A percentile compares a stretch with the other conserved stretches of the same genome.
Evolutionary conservation across 2,113 vertebrate genomes (phyloP).

Genomic region (Vidua macroura): DNA sequence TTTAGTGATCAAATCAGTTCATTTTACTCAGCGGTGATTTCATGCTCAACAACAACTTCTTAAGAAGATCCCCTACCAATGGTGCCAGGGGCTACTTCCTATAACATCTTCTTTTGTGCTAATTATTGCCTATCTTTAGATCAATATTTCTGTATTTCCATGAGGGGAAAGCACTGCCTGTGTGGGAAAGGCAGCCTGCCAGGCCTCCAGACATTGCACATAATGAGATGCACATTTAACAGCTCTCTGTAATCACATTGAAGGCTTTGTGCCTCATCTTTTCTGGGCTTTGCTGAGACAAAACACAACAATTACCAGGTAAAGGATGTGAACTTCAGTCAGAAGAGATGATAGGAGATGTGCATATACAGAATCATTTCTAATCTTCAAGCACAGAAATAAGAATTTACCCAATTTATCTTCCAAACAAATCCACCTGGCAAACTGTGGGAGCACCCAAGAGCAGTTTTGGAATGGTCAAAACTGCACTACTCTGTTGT

Average conservation of each 20-base stretch:
- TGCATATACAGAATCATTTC: not conserved
- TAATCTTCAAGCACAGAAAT: not conserved
- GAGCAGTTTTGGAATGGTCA: not conserved
- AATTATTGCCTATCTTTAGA: not conserved
- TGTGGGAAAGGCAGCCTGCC: not conserved
- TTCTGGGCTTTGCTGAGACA: not conserved
- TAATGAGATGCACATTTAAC: not conserved
- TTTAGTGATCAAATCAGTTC: not conserved
- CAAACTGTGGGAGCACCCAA: not conserved
- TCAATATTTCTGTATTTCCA: not conserved
- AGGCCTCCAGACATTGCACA: not conserved
- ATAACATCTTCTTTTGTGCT: not conserved
- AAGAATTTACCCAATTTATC: not conserved
- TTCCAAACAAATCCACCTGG: not conserved
- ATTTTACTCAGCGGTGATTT: not conserved
- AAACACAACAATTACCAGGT: not conserved
- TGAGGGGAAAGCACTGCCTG: not conserved
- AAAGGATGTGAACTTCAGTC: not conserved
- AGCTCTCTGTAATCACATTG: not conserved
- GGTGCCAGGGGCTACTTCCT: not conserved
- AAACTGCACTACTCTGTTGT: no score
- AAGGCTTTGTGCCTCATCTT: not conserved
- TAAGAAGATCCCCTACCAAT: accelerated
- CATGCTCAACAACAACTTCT: not conserved
- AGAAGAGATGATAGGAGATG: not conserved